Conservation (phyloP, 2,113 vertebrate species). For the Capreolus pygargus region DNA sequence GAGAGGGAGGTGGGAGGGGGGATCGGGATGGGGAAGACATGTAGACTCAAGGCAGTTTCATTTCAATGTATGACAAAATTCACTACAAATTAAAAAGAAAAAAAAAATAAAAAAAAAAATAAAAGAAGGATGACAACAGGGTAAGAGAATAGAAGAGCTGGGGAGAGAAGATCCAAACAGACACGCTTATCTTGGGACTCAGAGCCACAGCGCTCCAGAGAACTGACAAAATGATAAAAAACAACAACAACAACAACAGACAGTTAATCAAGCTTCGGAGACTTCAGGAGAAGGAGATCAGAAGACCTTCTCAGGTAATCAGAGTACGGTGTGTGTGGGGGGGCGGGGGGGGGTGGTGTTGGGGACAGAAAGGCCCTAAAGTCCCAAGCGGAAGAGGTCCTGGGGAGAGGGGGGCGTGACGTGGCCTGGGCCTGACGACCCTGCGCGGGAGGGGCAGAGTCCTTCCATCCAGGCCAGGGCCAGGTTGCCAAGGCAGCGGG, state of each 20-base stretch:
- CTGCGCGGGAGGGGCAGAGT: rapidly evolving
- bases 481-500: background rate
- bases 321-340: too few species aligned
- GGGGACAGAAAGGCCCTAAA: background rate
- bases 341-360: background rate
- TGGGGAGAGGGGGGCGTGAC: background rate
- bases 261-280: background rate
- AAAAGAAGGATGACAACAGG: background rate
- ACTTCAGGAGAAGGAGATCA: background rate
- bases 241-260: too few species aligned
- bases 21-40: too few species aligned
- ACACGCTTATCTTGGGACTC: background rate
- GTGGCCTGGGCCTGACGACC: background rate
- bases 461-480: background rate
- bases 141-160: background rate
- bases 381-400: background rate
- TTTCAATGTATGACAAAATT: too few species aligned
- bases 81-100: too few species aligned
- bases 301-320: background rate
- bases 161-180: background rate
- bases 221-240: background rate
- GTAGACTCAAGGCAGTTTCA: too few species aligned
- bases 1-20: too few species aligned
- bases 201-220: background rate
- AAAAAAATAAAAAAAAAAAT: too few species aligned